Conservation (phyloP, 2,797 vertebrate species). For the Cyprinodon diabolis region DNA sequence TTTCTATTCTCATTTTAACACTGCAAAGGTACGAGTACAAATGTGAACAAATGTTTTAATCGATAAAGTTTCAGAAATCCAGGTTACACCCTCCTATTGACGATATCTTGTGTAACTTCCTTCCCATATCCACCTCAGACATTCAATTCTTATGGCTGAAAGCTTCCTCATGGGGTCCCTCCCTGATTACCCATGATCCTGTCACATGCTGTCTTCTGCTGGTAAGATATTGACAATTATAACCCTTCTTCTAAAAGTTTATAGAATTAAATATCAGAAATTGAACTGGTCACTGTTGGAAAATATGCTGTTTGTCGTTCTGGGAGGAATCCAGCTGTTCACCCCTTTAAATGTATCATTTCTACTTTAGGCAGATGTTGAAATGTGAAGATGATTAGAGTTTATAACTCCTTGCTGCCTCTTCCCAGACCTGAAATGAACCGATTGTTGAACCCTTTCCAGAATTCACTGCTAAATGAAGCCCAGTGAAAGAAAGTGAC, state of each 20-base stretch:
- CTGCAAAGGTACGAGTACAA: too few relatives aligned
- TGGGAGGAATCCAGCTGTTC: not conserved
- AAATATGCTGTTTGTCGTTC: not conserved
- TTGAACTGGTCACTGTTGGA: not conserved
- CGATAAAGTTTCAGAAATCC: too few relatives aligned
- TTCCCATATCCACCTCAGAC: too few relatives aligned
- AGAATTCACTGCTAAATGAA: constrained; percentile 6
- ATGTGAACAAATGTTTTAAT: too few relatives aligned
- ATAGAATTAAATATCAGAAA: not conserved
- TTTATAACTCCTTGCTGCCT: not conserved
- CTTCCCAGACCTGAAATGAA: not conserved
- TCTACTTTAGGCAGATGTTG: not conserved
- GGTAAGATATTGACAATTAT: not conserved
- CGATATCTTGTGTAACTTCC: too few relatives aligned
- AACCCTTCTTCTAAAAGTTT: not conserved
- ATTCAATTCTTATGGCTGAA: not conserved
- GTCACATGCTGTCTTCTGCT: not conserved
- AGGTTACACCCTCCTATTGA: too few relatives aligned
- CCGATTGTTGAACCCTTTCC: not conserved
- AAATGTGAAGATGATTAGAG: not conserved
- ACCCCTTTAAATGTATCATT: not conserved
- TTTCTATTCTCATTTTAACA: too few relatives aligned
- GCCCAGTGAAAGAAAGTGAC: not conserved
- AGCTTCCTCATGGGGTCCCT: too few relatives aligned
- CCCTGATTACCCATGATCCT: too few relatives aligned